Evolutionary conservation across 1,140 invertebrate species (phyloP).

Genomic region (Frieseomelitta varia): DNA sequence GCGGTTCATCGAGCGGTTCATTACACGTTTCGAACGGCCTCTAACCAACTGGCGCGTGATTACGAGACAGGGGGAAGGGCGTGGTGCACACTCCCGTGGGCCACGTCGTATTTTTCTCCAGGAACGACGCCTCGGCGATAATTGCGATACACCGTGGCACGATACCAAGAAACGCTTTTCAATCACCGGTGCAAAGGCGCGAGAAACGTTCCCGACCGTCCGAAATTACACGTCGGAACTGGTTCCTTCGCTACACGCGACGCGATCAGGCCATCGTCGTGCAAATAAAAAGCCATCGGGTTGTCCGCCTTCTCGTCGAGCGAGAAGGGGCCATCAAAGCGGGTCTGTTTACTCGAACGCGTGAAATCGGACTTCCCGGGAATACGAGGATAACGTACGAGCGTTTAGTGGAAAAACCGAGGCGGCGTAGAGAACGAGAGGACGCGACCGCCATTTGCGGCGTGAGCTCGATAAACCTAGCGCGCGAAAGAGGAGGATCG

Average conservation of each 20-base stretch:
- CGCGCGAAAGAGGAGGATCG: constrained; percentile 31
- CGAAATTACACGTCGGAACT: constrained; percentile 52
- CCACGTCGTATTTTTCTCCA: constrained; percentile 42
- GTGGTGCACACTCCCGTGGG: too few relatives aligned
- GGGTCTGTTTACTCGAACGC: constrained; percentile 41
- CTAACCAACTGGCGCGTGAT: background rate
- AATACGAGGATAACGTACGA: constrained; percentile 58
- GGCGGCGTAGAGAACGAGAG: background rate
- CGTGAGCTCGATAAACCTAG: constrained; percentile 54
- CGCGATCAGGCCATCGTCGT: constrained; percentile 30
- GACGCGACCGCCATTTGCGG: constrained; percentile 18
- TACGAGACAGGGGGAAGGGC: background rate
- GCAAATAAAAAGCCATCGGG: constrained; percentile 25
- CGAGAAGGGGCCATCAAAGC: constrained; percentile 41
- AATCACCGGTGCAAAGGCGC: constrained; percentile 42
- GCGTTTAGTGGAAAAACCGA: constrained; percentile 53
- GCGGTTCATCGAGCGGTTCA: constrained; percentile 41
- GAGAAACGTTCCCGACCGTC: constrained; percentile 38
- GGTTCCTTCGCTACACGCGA: constrained; percentile 13
- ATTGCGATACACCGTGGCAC: constrained; percentile 51
- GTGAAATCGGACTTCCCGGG: constrained; percentile 44
- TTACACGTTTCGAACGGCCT: constrained; percentile 34
- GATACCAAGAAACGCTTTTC: constrained; percentile 57
- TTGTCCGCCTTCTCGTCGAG: background rate
- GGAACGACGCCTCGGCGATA: constrained; percentile 10